These are phyloP conservation scores for Psilopsiagon aymara DNA, from an alignment of 2,113 vertebrate species.

Conservation along the genomic window DNA sequence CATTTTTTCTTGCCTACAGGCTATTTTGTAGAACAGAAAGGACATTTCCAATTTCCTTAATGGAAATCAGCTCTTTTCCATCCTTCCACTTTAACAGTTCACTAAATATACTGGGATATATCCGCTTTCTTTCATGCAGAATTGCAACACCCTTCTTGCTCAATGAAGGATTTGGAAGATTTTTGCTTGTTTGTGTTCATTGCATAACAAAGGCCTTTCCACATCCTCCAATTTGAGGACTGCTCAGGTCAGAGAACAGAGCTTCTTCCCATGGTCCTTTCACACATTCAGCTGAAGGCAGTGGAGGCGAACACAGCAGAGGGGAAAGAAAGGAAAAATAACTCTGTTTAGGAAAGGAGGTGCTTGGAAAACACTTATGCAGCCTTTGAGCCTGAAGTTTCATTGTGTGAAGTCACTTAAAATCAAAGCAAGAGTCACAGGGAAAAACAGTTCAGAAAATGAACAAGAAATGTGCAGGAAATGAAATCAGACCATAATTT, in stretches of 20 bases:
- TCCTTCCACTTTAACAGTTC: background rate
- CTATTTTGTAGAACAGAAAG: background rate
- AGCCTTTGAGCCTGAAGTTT: background rate
- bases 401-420: background rate
- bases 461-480: background rate
- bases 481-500: slow-evolving; percentile 1
- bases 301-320: background rate
- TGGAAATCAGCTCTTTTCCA: background rate
- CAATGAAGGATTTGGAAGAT: background rate
- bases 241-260: background rate
- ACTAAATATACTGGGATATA: background rate
- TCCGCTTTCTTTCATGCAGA: background rate
- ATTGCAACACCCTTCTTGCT: background rate
- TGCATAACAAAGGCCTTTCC: background rate
- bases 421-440: background rate
- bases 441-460: background rate
- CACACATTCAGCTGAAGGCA: background rate
- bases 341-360: background rate
- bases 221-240: background rate
- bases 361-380: background rate
- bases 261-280: background rate
- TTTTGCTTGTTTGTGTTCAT: background rate
- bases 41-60: background rate
- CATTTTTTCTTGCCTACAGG: background rate
- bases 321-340: background rate